phyloP scores from a whole-genome alignment of 1,140 invertebrate genomes.

The Lineus longissimus region DNA sequence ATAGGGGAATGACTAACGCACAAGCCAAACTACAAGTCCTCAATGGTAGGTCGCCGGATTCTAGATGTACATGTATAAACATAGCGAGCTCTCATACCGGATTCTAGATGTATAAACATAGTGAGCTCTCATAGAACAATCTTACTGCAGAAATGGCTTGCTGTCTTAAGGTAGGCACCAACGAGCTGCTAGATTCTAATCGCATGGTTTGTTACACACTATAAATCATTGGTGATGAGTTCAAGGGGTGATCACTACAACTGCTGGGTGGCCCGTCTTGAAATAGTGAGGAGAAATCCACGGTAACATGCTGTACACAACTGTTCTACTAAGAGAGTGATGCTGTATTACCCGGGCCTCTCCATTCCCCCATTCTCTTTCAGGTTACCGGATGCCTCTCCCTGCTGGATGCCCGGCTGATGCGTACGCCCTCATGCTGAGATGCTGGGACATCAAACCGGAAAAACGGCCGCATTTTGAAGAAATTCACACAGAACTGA shows the following conservation, averaged over 20 bases:
- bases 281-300: too few relatives aligned
- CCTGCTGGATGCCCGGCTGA: conserved; percentile 83
- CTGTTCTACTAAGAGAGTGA: too few relatives aligned
- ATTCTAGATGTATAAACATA: neutral
- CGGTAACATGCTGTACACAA: too few relatives aligned
- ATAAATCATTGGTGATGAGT: neutral
- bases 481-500: conserved; percentile 61
- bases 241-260: neutral
- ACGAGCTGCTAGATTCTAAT: neutral
- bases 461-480: conserved; percentile 88
- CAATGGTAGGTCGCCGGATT: conserved; percentile 63
- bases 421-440: conserved; percentile 84
- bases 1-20: conserved; percentile 70
- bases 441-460: conserved; percentile 90
- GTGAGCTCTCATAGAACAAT: neutral
- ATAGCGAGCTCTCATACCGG: neutral
- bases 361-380: too few relatives aligned
- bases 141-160: neutral
- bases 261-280: too few relatives aligned
- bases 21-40: conserved; percentile 81
- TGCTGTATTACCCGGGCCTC: too few relatives aligned
- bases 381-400: conserved; percentile 86
- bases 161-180: neutral
- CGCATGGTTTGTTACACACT: neutral
- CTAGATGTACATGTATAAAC: neutral